Percentiles rank a stretch among this genome's conserved stretches.
Conservation (phyloP, 2,113 vertebrate genomes). For the Hassar affinis region DNA sequence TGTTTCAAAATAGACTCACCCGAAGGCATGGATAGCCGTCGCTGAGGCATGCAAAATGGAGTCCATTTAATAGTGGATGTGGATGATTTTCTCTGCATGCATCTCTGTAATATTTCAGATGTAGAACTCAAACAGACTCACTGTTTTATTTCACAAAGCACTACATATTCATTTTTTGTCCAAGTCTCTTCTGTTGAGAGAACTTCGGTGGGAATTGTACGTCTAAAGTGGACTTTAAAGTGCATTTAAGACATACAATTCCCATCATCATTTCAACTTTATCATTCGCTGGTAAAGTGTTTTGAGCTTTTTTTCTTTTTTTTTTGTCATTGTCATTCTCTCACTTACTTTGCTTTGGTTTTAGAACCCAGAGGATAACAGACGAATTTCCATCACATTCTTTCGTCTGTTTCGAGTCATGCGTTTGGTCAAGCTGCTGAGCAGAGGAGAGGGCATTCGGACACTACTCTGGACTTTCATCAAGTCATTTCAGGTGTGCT, state of each 20-base stretch:
- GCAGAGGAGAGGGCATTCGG: conserved; percentile 94
- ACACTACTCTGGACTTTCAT: conserved; percentile 98
- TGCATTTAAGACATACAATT: conserved; percentile 1
- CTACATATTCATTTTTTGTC: neutral
- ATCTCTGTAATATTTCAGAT: conserved; percentile 6
- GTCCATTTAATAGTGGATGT: neutral
- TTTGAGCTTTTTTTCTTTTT: neutral
- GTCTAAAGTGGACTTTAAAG: neutral
- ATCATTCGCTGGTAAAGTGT: neutral
- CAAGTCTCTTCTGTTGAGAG: neutral
- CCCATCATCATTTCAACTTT: neutral
- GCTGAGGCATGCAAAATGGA: conserved; percentile 27
- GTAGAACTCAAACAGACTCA: neutral
- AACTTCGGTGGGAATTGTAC: neutral
- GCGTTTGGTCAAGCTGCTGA: conserved; percentile 96
- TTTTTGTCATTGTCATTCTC: neutral
- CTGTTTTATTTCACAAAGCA: conserved; percentile 5
- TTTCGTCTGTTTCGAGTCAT: conserved; percentile 98
- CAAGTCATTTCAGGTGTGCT: conserved; percentile 95
- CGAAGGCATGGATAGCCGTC: neutral
- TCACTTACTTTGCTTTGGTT: conserved; percentile 10
- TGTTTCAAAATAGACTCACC: conserved; percentile 7
- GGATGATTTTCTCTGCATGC: conserved; percentile 19
- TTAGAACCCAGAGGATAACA: conserved; percentile 96
- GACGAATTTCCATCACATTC: conserved; percentile 98